These are phyloP conservation scores for Crotalus viridis DNA, from an alignment of 2,113 vertebrate species.

Conservation along the genomic window DNA sequence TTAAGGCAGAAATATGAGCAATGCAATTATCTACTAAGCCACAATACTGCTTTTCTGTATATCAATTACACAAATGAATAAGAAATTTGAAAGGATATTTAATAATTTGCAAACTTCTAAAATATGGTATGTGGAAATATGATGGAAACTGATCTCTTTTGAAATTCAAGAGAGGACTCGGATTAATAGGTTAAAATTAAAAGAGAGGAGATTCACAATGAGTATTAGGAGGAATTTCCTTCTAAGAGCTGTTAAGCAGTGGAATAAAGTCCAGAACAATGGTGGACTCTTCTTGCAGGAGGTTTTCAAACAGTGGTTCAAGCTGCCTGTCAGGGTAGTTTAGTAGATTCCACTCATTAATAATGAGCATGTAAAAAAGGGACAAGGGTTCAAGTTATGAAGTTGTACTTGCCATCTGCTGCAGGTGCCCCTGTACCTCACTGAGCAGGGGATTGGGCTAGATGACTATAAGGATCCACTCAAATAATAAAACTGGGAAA, in stretches of 20 bases:
- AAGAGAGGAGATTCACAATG: not conserved
- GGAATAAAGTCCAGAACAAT: not conserved
- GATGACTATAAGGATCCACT: not conserved
- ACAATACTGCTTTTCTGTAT: not conserved
- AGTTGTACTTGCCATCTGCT: not conserved
- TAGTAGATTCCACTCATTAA: not conserved
- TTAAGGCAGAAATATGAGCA: not conserved
- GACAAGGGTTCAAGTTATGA: not conserved
- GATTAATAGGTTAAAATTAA: not conserved
- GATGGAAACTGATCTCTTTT: not conserved
- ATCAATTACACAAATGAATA: not conserved
- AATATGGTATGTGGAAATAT: not conserved
- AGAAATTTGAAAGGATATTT: not conserved
- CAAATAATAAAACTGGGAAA: not conserved
- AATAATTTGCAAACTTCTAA: not conserved
- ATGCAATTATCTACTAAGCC: not conserved
- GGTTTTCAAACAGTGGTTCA: not conserved
- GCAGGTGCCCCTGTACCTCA: not conserved
- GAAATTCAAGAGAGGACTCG: not conserved
- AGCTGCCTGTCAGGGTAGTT: not conserved
- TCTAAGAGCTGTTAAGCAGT: not conserved
- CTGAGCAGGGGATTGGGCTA: not conserved
- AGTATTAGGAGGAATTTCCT: not conserved
- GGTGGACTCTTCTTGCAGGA: not conserved
- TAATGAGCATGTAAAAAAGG: not conserved